Evolutionary conservation across 2,797 vertebrate genomes (phyloP).

Genomic region (Orientallactaga sibirica): DNA sequence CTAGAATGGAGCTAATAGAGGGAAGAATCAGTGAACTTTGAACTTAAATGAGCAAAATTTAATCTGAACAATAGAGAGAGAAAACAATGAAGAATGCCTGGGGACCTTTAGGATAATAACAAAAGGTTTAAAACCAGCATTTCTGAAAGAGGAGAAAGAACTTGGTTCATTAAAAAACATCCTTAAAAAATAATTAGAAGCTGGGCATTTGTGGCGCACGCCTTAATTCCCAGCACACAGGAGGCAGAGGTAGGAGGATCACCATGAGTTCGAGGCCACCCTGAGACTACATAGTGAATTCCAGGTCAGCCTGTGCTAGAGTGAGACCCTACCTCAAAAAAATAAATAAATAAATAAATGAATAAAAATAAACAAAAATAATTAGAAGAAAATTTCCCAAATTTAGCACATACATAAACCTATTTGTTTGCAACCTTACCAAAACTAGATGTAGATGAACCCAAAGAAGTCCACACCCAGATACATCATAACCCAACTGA

Average conservation of each 20-base stretch:
- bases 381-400: background rate
- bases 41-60: conserved; percentile 2
- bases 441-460: background rate
- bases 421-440: background rate
- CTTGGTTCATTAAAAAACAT: background rate
- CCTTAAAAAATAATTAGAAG: conserved; percentile 18
- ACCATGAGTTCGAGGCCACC: too few species aligned
- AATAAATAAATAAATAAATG: too few species aligned
- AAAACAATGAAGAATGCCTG: background rate
- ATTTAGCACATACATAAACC: background rate
- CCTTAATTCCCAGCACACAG: too few species aligned
- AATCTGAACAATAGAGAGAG: background rate
- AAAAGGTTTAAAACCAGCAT: background rate
- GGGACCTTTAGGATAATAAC: background rate
- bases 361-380: too few species aligned
- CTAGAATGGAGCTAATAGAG: background rate
- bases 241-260: too few species aligned
- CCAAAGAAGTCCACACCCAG: background rate
- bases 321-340: too few species aligned
- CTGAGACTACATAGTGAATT: too few species aligned
- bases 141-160: background rate
- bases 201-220: too few species aligned
- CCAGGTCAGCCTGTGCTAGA: too few species aligned
- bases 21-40: background rate
- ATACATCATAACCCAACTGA: conserved; percentile 9